Percentiles rank a stretch among this genome's conserved stretches.
These are phyloP conservation scores for Plecturocebus donacophilus DNA, from an alignment of 2,113 vertebrate species.

Conservation along the genomic window DNA sequence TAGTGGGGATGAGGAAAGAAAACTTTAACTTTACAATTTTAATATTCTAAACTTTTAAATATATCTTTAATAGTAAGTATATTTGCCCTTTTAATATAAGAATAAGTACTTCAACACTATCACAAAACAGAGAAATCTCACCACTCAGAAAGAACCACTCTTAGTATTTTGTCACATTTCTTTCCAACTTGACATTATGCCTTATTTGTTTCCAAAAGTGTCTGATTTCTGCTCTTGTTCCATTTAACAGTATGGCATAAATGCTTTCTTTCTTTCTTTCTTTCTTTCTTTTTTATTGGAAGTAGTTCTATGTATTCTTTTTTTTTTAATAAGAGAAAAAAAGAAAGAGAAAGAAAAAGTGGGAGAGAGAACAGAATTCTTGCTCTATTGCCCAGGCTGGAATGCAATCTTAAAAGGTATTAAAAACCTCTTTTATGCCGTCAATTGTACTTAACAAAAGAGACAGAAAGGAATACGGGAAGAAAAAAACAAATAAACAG, in stretches of 20 bases:
- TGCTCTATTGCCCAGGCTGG: no score
- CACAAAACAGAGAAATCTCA: neutral
- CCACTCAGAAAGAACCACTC: neutral
- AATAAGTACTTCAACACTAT: neutral
- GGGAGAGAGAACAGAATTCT: no score
- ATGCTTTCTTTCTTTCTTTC: neutral
- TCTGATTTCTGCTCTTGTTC: neutral
- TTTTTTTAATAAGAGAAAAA: no score
- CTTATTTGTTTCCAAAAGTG: neutral
- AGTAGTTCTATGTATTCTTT: no score
- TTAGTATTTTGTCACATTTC: neutral
- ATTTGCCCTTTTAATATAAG: neutral
- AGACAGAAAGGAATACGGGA: no score
- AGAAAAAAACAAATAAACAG: no score
- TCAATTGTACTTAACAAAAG: no score
- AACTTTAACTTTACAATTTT: neutral
- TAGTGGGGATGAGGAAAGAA: neutral
- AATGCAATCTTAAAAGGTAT: no score
- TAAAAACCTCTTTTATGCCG: no score
- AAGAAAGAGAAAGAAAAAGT: no score
- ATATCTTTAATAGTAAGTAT: neutral
- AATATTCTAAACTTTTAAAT: neutral
- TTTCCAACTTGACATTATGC: neutral
- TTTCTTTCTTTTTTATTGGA: neutral
- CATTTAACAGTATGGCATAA: neutral